phyloP scores from a whole-genome alignment of 2,113 vertebrate species.

The Capricornis sumatraensis region DNA sequence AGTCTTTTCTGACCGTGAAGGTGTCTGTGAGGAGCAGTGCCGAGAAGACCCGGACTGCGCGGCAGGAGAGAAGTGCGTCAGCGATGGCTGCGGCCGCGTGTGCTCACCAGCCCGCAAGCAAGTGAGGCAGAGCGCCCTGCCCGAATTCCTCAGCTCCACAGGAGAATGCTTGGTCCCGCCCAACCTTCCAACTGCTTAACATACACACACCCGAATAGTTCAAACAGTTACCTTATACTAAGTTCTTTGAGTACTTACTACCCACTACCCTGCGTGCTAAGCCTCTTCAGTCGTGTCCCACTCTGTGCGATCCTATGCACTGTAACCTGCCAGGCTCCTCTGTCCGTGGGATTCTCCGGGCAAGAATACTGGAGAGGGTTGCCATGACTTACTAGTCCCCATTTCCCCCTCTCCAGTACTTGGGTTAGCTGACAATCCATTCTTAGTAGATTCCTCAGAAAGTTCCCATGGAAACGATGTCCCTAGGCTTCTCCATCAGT shows the following conservation, averaged over 20 bases:
- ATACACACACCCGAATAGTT: neutral
- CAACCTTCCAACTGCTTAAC: neutral
- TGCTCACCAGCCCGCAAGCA: neutral
- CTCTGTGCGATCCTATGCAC: accelerated
- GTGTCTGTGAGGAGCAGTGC: neutral
- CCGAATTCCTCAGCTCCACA: neutral
- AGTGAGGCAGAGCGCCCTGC: neutral
- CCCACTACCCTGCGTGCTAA: neutral
- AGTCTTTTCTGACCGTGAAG: neutral
- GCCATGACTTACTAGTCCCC: neutral
- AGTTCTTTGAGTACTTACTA: neutral
- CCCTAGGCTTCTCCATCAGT: neutral
- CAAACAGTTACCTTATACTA: neutral
- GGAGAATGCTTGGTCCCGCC: neutral
- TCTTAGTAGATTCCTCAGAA: neutral
- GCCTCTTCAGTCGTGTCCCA: neutral
- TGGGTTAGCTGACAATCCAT: neutral
- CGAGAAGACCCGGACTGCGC: neutral
- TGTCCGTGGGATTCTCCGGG: neutral
- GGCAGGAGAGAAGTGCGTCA: neutral
- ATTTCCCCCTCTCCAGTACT: neutral
- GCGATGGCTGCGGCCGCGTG: neutral
- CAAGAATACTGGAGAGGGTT: neutral
- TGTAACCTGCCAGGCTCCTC: neutral
- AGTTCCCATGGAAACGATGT: too few species aligned